These are phyloP conservation scores for Leptodirus hochenwartii DNA, from an alignment of 2,888 invertebrate species.

Conservation along the genomic window DNA sequence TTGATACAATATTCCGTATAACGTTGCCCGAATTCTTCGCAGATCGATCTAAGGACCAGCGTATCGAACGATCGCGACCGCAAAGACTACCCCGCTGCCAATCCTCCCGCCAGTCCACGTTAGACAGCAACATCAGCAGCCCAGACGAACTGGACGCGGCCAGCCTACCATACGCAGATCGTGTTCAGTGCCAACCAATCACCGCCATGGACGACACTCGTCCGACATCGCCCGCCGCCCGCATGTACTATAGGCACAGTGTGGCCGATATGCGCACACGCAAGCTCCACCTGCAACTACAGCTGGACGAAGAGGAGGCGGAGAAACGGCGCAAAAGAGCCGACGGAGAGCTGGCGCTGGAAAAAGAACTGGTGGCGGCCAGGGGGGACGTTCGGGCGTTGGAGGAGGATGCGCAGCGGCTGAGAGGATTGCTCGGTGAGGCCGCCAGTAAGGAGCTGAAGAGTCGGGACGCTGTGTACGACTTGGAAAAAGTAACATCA, in stretches of 20 bases:
- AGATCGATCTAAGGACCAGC: slow-evolving; percentile 16
- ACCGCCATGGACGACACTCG: slow-evolving; percentile 27
- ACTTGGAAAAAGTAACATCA: no score
- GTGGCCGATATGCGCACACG: no score
- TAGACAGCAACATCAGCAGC: slow-evolving; percentile 42
- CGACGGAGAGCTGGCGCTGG: no score
- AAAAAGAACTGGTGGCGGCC: no score
- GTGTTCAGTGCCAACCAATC: slow-evolving; percentile 17
- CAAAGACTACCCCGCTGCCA: slow-evolving; percentile 24
- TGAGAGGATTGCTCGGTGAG: no score
- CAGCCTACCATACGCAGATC: slow-evolving; percentile 17
- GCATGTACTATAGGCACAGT: slow-evolving; percentile 29
- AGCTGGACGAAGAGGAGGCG: neutral
- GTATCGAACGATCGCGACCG: slow-evolving; percentile 31
- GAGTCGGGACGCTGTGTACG: no score
- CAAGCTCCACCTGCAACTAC: no score
- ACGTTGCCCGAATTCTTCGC: no score
- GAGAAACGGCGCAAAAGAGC: neutral
- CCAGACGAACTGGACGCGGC: slow-evolving; percentile 34
- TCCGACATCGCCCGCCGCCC: slow-evolving; percentile 41
- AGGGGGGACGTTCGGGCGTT: no score
- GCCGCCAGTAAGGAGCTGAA: no score
- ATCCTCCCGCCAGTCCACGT: slow-evolving; percentile 36
- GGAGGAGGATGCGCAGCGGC: no score
- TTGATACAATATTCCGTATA: no score